These are phyloP conservation scores for Taurulus bubalis DNA, from an alignment of 2,113 vertebrate species.

Conservation along the genomic window DNA sequence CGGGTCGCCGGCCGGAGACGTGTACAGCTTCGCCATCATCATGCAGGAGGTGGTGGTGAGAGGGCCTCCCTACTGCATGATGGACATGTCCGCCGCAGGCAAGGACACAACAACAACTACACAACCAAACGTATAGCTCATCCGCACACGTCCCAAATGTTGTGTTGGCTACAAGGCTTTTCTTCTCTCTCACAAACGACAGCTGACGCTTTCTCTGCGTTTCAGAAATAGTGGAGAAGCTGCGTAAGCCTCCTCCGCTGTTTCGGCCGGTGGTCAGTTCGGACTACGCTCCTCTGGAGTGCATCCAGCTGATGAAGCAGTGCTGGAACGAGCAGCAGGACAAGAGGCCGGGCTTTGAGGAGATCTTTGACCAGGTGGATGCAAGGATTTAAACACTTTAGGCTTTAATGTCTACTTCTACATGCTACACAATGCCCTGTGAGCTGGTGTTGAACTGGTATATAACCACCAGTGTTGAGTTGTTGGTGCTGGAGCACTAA, in stretches of 20 bases:
- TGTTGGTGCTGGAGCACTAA: background rate
- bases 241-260: constrained; percentile 82
- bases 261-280: constrained; percentile 82
- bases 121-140: background rate
- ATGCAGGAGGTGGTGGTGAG: constrained; percentile 86
- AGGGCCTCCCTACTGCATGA: constrained; percentile 84
- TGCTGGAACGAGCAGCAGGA: constrained; percentile 87
- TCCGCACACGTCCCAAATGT: background rate
- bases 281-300: constrained; percentile 84
- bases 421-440: background rate
- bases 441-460: background rate
- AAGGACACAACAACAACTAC: background rate
- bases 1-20: constrained; percentile 75
- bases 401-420: background rate
- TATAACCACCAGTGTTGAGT: background rate
- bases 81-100: constrained; percentile 80
- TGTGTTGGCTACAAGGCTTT: background rate
- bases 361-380: constrained; percentile 84
- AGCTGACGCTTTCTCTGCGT: background rate
- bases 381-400: background rate
- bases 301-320: constrained; percentile 86
- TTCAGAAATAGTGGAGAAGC: constrained; percentile 83
- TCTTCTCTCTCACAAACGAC: too few relatives aligned
- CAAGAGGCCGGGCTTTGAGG: constrained; percentile 80
- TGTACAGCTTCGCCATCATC: constrained; percentile 87